These are phyloP conservation scores for Chlamydotis undulata DNA, from an alignment of 2,113 vertebrate genomes.

Conservation along the genomic window DNA sequence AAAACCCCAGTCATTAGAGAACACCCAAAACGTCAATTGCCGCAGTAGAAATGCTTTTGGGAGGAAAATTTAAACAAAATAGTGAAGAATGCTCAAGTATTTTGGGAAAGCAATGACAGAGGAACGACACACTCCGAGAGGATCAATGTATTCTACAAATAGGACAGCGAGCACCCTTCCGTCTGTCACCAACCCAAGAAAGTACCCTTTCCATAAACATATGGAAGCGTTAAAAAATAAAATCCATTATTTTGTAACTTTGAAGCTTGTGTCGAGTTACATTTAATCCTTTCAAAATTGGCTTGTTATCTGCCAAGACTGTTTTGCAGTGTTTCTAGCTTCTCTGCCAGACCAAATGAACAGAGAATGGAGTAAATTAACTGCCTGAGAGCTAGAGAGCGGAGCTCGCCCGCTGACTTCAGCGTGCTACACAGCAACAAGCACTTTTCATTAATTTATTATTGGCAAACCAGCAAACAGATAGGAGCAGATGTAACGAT, in stretches of 20 bases:
- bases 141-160: accelerated
- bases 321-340: not conserved
- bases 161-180: not conserved
- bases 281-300: not conserved
- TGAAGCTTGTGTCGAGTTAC: not conserved
- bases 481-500: not conserved
- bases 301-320: not conserved
- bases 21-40: not conserved
- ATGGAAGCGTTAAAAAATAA: not conserved
- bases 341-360: not conserved
- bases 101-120: not conserved
- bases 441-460: not conserved
- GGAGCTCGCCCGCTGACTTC: not conserved
- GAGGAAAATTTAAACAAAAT: not conserved
- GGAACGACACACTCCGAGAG: not conserved
- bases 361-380: not conserved
- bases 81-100: not conserved
- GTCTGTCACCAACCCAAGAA: not conserved
- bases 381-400: not conserved
- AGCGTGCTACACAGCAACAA: not conserved
- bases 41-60: not conserved
- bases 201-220: not conserved
- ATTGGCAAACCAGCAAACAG: not conserved
- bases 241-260: not conserved
- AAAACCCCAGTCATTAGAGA: not conserved